Base-by-base conservation (phyloP, 2,888 invertebrate species). In the Ecliptopera silaceata region DNA sequence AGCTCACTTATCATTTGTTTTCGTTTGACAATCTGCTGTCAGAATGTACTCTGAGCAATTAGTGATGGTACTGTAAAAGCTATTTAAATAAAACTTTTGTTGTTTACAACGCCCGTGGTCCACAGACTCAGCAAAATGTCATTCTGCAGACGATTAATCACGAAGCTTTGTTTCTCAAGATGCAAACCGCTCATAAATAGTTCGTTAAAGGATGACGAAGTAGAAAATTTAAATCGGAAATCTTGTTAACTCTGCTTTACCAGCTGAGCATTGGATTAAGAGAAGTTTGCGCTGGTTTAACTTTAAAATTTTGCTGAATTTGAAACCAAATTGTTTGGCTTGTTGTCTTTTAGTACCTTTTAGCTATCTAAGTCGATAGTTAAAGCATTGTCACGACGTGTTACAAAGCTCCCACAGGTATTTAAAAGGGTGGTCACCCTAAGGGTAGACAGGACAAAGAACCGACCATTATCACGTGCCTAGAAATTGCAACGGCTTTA, bases 21-120 rank as follows among this genome's bases (percentile, higher is more conserved):
- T 74, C 61, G 56, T 55, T 61, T 62, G 70, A 77, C 74, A 77
- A 80, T 78, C 74, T 77, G 68, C 75, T 80, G 83, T 82, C 82
- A 82, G 76, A 81, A 79, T 79, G 75, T 75, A 80, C 76, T 79
- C 59, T 54, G 65, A 70, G 75, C 79, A 81, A 84, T 86, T 84
- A 84, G 69, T 73, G 70, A 67, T 68, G 69, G 45, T 66, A 68
- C 72, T 70, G 76, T 71, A 70, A 76, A 80, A 80, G 75, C 75
- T 70, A 79, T 82, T 80, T 78, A 75, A 75, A 73, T 71, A 72
- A 77, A 82, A 85, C 72, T 84, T n/a, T 84, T 76, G 72, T 79
- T 84, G 82, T 83, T 82, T 79, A 79, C 77, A 73, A 56, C 53
- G 50, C 45, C 15, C 26, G 36, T 18, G 42, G 56, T 56, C 64